Evolutionary conservation across 1,140 invertebrate species (phyloP).

Genomic region (Anagrus nilaparvatae): DNA sequence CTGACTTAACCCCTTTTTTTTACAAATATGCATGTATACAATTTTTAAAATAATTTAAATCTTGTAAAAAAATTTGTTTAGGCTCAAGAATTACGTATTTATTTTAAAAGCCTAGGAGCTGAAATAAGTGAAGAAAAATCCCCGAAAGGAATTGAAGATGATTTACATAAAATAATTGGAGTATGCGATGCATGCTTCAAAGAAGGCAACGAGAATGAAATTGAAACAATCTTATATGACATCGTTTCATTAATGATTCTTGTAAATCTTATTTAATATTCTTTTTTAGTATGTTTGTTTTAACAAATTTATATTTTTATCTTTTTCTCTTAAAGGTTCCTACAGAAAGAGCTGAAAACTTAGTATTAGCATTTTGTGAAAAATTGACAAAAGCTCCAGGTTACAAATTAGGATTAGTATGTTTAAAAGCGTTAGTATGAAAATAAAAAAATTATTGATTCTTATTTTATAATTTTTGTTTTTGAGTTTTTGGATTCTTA

Average conservation of each 20-base stretch:
- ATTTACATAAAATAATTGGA: conserved; percentile 88
- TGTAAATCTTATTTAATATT: conserved; percentile 43
- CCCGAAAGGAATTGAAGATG: conserved; percentile 82
- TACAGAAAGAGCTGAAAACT: conserved; percentile 76
- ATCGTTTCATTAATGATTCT: conserved; percentile 90
- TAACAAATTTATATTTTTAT: conserved; percentile 26
- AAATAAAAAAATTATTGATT: conserved; percentile 7
- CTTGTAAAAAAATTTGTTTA: conserved; percentile 36
- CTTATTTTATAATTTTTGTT: not conserved
- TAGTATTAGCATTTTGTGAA: conserved; percentile 86
- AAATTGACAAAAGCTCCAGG: conserved; percentile 86
- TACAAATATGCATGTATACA: conserved; percentile 2
- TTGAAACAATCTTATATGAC: conserved; percentile 75
- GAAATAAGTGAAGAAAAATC: conserved; percentile 87
- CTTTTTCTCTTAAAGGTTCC: conserved; percentile 72
- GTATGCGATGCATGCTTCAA: conserved; percentile 88
- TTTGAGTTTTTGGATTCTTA: not conserved
- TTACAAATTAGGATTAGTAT: conserved; percentile 67
- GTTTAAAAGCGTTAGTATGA: conserved; percentile 75
- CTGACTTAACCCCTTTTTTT: not conserved
- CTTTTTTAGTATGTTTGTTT: conserved; percentile 1
- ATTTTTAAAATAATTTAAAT: conserved; percentile 1
- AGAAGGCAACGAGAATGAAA: conserved; percentile 67
- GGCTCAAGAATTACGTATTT: conserved; percentile 79
- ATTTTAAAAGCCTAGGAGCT: conserved; percentile 83